These are phyloP conservation scores for Sciurus vulgaris DNA, from an alignment of 2,797 vertebrate genomes.

Conservation along the genomic window DNA sequence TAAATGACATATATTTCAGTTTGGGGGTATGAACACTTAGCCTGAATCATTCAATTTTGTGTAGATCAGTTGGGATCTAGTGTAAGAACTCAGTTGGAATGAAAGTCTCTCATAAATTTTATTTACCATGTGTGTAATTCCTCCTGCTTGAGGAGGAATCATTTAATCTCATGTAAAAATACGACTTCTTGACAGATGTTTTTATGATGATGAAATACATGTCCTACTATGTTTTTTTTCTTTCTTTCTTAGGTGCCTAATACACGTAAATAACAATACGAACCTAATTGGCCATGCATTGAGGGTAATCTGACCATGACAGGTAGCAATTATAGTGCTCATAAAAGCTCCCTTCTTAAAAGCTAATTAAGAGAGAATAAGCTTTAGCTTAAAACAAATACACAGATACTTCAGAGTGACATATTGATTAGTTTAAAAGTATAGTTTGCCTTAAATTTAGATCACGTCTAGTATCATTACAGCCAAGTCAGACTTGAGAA, in stretches of 20 bases:
- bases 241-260: conserved; percentile 57
- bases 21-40: neutral
- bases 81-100: neutral
- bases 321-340: conserved; percentile 71
- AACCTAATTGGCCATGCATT: conserved; percentile 71
- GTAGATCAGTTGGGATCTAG: neutral
- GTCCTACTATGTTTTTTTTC: conserved; percentile 30
- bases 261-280: conserved; percentile 72
- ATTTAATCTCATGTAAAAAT: neutral
- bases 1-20: neutral
- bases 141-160: neutral
- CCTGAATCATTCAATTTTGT: neutral
- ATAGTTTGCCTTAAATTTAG: conserved; percentile 73
- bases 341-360: conserved; percentile 74
- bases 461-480: conserved; percentile 55
- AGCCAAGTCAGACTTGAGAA: conserved; percentile 62
- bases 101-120: neutral
- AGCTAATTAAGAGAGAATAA: conserved; percentile 66
- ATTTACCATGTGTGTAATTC: neutral
- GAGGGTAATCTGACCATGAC: conserved; percentile 65
- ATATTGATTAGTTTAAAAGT: conserved; percentile 80
- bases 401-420: conserved; percentile 71
- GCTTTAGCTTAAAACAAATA: conserved; percentile 72
- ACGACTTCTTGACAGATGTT: neutral
- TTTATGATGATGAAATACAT: conserved; percentile 61